A percentile compares a stretch with the other conserved stretches of the same genome.
These are phyloP conservation scores for Channa striata DNA, from an alignment of 2,797 vertebrate species.

Conservation along the genomic window DNA sequence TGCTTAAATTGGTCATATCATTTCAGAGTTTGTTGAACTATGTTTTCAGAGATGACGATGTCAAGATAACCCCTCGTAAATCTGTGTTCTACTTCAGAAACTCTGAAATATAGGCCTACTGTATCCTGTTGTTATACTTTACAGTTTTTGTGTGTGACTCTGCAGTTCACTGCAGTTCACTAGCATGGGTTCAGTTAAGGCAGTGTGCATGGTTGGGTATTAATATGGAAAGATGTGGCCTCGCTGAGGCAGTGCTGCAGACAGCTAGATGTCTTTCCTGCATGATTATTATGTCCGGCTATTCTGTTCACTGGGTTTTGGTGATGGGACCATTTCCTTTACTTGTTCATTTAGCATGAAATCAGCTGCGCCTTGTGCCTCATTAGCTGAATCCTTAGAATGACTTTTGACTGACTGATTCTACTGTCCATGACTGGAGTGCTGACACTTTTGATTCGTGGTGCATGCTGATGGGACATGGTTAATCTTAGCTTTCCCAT, in stretches of 20 bases:
- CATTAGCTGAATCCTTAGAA: slow-evolving; percentile 22
- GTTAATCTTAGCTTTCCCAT: slow-evolving; percentile 29
- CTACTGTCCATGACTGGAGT: slow-evolving; percentile 1
- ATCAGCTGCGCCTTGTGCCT: slow-evolving; percentile 46
- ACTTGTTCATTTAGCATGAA: slow-evolving; percentile 68
- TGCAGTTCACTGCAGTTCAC: slow-evolving; percentile 44
- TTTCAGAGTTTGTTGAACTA: slow-evolving; percentile 77
- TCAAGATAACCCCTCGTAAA: slow-evolving; percentile 2
- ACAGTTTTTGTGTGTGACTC: slow-evolving; percentile 31
- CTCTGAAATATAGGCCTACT: slow-evolving; percentile 73
- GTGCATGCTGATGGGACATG: slow-evolving; percentile 62
- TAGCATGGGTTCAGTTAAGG: slow-evolving; percentile 67
- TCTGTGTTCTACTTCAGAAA: slow-evolving; percentile 58
- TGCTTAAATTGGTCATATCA: slow-evolving; percentile 54
- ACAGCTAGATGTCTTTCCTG: slow-evolving; percentile 56
- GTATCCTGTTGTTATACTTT: slow-evolving; percentile 27
- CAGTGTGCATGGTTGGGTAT: slow-evolving; percentile 69
- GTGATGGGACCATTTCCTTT: slow-evolving; percentile 44
- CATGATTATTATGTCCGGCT: slow-evolving; percentile 68
- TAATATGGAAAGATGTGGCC: slow-evolving; percentile 4
- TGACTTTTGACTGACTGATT: slow-evolving; percentile 17
- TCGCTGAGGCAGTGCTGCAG: slow-evolving; percentile 32
- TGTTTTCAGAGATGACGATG: slow-evolving; percentile 25
- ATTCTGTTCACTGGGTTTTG: slow-evolving; percentile 52
- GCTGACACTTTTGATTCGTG: slow-evolving; percentile 42